These are phyloP conservation scores for Muscidifurax raptorellus DNA, from an alignment of 1,140 invertebrate genomes.

Conservation along the genomic window DNA sequence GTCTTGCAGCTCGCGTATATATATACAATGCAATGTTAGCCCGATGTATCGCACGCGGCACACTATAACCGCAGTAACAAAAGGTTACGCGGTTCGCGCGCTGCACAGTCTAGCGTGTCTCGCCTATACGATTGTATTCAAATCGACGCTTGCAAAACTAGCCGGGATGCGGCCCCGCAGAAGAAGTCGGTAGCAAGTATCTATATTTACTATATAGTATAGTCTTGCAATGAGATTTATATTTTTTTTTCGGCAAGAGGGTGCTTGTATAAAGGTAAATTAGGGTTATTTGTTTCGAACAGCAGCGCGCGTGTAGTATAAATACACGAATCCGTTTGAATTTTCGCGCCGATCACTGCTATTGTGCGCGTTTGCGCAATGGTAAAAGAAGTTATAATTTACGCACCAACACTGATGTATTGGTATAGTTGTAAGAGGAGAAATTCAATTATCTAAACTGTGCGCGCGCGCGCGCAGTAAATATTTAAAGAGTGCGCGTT, in stretches of 20 bases:
- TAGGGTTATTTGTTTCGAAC: not conserved
- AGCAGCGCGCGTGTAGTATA: too few species aligned
- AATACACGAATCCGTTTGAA: not conserved
- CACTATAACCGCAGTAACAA: not conserved
- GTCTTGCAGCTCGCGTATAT: not conserved
- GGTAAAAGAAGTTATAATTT: too few species aligned
- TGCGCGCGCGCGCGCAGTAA: too few species aligned
- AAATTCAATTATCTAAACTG: too few species aligned
- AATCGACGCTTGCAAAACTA: conserved; percentile 63
- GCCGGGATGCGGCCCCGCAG: not conserved
- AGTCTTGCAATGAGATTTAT: not conserved
- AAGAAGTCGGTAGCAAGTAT: not conserved
- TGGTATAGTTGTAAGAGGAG: too few species aligned
- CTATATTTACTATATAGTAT: not conserved
- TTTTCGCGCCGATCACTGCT: not conserved
- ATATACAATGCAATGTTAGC: not conserved
- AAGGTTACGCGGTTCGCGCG: conserved; percentile 1
- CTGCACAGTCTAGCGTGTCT: conserved; percentile 7
- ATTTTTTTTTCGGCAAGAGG: not conserved
- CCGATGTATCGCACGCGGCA: not conserved
- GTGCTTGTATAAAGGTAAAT: not conserved
- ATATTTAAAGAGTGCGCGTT: too few species aligned
- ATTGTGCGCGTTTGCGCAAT: not conserved
- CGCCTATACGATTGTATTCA: conserved; percentile 63
- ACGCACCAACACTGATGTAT: too few species aligned